Evolutionary conservation across 2,797 vertebrate genomes (phyloP), one percentile per base, ranked within the genome.

Genomic region (Gila robusta): DNA sequence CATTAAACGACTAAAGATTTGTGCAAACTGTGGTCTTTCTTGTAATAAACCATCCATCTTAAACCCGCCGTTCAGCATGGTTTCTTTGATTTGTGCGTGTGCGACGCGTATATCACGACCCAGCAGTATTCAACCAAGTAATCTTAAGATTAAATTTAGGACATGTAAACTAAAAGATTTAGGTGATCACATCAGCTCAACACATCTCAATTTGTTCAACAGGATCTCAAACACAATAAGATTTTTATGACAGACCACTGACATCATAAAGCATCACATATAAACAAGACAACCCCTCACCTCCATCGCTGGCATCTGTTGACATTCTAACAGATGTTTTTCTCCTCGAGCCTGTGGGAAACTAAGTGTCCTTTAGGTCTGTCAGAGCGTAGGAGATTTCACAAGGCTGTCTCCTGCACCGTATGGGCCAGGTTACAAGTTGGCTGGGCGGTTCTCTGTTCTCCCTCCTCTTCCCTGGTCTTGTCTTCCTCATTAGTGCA

Each of bases 391-490:
- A 23, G 16, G 54, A 67, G 10, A 23, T 21, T 49, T 95, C 91
- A 96, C 90, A 96, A 91, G 23, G 94, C 93, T 0, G 95, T 96
- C 88, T 96, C 96, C 88, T 94, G 91, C 35, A 94, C 89, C 0
- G 80, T 73, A 83, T 93, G 91, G 70, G 88, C 14, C 69, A 91
- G 90, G 14, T 84, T 87, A 56, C 88, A 92, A 0, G 88, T 88
- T 6, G 90, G 87, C 47, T 67, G 84, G 44, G 78, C 10, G 23
- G 67, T 81, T 54, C 39, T 79, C 78, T 79, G 88, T 0, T 70
- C 83, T 5, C 88, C 86, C 35, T 56, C 23, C 62, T 91, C 91
- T 21, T 91, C 88, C 2, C 91, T 92, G 16, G 82, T 91, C 89
- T 2, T 85, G 47, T 88, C 87, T 83, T 92, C 94, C 28, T 95